A percentile compares a stretch with the other conserved stretches of the same genome.
These are phyloP conservation scores for Leucophora obtusa DNA, from an alignment of 2,888 invertebrate species.

Conservation along the genomic window DNA sequence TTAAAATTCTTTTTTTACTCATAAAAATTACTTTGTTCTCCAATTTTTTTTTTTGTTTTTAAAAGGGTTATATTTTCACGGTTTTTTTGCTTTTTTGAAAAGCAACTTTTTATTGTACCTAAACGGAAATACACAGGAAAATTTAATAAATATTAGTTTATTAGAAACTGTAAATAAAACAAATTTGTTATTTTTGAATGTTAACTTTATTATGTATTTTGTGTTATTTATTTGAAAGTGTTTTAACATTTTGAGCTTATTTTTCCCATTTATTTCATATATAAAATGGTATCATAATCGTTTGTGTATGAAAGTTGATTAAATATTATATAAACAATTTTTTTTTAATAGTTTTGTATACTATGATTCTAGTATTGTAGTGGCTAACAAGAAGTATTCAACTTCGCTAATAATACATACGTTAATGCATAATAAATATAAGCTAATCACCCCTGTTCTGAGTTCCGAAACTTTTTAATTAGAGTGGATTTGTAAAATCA, in stretches of 20 bases:
- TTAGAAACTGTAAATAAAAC: background rate
- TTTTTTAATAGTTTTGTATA: constrained; percentile 10
- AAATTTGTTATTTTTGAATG: constrained; percentile 16
- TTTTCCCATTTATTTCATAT: constrained; percentile 3
- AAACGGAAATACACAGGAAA: too few relatives aligned
- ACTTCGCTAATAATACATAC: constrained; percentile 52
- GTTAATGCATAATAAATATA: constrained; percentile 37
- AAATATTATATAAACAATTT: constrained; percentile 41
- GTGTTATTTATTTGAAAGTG: constrained; percentile 17
- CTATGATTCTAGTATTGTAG: constrained; percentile 23
- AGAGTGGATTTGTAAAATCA: too few relatives aligned
- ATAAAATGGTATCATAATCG: constrained; percentile 26
- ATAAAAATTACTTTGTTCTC: too few relatives aligned
- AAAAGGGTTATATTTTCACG: too few relatives aligned
- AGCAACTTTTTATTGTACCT: too few relatives aligned
- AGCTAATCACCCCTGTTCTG: too few relatives aligned
- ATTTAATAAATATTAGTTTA: background rate
- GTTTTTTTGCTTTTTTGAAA: too few relatives aligned
- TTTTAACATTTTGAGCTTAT: constrained; percentile 20
- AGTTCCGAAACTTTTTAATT: too few relatives aligned
- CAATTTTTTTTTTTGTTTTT: too few relatives aligned
- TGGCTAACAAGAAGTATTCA: constrained; percentile 54
- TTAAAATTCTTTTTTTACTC: too few relatives aligned
- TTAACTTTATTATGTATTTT: constrained; percentile 47
- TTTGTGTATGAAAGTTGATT: constrained; percentile 42